A percentile compares a stretch with the other conserved stretches of the same genome.
These are phyloP conservation scores for Kradibia gibbosae DNA, from an alignment of 1,140 invertebrate species.

Conservation along the genomic window DNA sequence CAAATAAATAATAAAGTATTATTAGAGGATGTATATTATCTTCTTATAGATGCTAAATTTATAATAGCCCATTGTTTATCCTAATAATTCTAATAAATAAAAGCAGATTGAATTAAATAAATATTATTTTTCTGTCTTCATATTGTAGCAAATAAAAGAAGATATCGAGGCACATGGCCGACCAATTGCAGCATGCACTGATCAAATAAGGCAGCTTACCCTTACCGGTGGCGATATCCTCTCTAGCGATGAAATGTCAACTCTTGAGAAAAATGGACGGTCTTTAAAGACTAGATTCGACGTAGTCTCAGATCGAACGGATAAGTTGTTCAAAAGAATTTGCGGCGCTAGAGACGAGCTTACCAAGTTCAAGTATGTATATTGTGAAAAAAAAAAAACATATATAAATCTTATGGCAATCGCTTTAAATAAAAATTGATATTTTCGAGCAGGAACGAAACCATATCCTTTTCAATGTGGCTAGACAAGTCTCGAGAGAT, in stretches of 20 bases:
- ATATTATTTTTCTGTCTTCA: no score
- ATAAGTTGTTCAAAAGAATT: conserved; percentile 83
- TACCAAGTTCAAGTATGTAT: conserved; percentile 83
- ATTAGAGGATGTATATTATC: no score
- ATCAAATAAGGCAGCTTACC: conserved; percentile 93
- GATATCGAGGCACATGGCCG: conserved; percentile 91
- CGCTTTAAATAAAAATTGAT: background rate
- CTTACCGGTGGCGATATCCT: conserved; percentile 91
- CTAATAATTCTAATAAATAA: no score
- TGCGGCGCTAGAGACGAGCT: conserved; percentile 89
- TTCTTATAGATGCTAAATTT: no score
- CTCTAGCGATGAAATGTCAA: conserved; percentile 89
- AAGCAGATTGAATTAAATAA: no score
- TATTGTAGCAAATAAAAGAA: conserved; percentile 87
- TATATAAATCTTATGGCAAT: background rate
- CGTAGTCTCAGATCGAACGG: conserved; percentile 83
- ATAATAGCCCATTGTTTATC: no score
- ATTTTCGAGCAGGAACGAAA: conserved; percentile 80
- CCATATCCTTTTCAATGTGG: conserved; percentile 88
- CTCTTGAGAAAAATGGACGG: conserved; percentile 87
- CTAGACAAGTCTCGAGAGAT: conserved; percentile 84
- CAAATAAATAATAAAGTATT: background rate
- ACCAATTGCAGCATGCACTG: conserved; percentile 85
- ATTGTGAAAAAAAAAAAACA: background rate
- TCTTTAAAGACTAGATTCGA: conserved; percentile 89